These are phyloP conservation scores for Cordilura impudica DNA, from an alignment of 2,888 invertebrate species.

Conservation along the genomic window DNA sequence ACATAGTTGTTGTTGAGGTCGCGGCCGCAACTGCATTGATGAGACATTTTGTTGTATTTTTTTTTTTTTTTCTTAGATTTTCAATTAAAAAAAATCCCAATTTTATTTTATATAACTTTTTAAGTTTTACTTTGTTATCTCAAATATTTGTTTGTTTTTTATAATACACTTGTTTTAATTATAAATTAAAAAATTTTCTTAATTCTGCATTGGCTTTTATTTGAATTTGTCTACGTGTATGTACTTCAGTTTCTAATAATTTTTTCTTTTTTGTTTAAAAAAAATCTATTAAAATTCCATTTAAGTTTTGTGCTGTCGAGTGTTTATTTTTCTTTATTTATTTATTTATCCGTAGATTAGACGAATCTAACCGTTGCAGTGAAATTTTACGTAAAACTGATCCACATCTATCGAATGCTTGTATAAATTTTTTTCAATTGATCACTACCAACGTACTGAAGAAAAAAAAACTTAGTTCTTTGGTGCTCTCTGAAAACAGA, in stretches of 20 bases:
- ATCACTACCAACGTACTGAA: constrained; percentile 57
- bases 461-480: constrained; percentile 52
- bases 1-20: constrained; percentile 78
- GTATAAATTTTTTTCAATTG: constrained; percentile 52
- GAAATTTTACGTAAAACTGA: constrained; percentile 69
- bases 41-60: constrained; percentile 74
- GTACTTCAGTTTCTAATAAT: constrained; percentile 7
- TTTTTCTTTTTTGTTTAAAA: constrained; percentile 20
- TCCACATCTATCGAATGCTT: constrained; percentile 58
- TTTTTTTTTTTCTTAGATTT: constrained; percentile 30
- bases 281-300: constrained; percentile 40
- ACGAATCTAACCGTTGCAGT: constrained; percentile 66
- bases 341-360: constrained; percentile 55
- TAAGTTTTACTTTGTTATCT: not conserved
- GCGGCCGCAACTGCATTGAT: constrained; percentile 78
- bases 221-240: not conserved
- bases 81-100: not conserved
- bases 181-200: constrained; percentile 1
- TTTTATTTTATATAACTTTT: not conserved
- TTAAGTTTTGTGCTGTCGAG: constrained; percentile 36
- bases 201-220: constrained; percentile 2
- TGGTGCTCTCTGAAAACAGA: not conserved
- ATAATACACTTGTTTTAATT: not conserved
- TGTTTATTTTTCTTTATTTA: constrained; percentile 21
- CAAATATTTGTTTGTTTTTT: constrained; percentile 5